These are phyloP conservation scores for Silurus lanzhouensis DNA, from an alignment of 2,797 vertebrate genomes.

Conservation along the genomic window DNA sequence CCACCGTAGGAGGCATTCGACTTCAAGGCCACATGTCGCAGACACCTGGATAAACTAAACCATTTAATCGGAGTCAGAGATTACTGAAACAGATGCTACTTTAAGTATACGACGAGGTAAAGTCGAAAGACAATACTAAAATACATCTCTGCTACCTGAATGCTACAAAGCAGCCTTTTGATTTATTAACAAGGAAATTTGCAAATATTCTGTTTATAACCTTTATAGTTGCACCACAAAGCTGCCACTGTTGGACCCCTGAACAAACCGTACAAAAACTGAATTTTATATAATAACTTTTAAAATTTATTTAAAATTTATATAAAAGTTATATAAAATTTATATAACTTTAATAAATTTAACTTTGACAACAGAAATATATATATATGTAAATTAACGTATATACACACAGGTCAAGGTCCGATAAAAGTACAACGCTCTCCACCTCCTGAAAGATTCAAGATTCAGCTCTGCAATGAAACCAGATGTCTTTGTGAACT, in stretches of 20 bases:
- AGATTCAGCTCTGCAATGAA: background rate
- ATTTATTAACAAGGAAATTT: background rate
- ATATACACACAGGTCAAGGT: background rate
- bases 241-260: too few relatives aligned
- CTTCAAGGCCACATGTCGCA: background rate
- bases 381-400: too few relatives aligned
- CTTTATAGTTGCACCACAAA: too few relatives aligned
- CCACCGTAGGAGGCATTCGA: background rate
- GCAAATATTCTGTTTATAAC: too few relatives aligned
- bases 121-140: background rate
- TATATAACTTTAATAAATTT: too few relatives aligned
- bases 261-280: too few relatives aligned
- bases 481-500: slow-evolving; percentile 2
- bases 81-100: background rate
- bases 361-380: too few relatives aligned
- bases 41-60: slow-evolving; percentile 18
- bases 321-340: too few relatives aligned
- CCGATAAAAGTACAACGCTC: background rate
- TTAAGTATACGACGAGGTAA: background rate
- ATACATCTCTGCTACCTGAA: too few relatives aligned
- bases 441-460: background rate
- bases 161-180: background rate
- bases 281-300: too few relatives aligned
- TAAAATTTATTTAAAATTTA: too few relatives aligned
- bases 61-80: background rate